phyloP scores from a whole-genome alignment of 2,797 vertebrate genomes.

The Enteromius argenteus region DNA sequence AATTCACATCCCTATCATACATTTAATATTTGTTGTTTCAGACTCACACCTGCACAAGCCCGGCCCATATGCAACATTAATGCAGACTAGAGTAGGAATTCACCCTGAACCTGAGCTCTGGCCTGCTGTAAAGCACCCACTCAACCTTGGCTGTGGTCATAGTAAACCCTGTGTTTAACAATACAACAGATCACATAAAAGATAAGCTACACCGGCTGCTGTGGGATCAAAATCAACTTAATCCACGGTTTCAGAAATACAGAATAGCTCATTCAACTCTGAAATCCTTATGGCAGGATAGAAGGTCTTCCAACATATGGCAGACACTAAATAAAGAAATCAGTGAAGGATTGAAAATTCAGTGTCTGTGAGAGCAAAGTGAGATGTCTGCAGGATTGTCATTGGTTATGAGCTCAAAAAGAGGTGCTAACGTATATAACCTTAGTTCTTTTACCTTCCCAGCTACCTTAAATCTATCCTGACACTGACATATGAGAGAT shows the following conservation, averaged over 20 bases:
- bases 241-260: neutral
- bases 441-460: neutral
- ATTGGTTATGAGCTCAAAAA: slow-evolving; percentile 9
- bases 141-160: slow-evolving; percentile 42
- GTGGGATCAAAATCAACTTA: slow-evolving; percentile 4
- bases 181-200: slow-evolving; percentile 21
- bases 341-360: neutral
- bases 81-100: slow-evolving; percentile 46
- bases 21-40: slow-evolving; percentile 30
- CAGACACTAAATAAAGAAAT: neutral
- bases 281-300: neutral
- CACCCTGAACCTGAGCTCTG: slow-evolving; percentile 52
- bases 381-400: neutral
- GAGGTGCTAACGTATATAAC: neutral
- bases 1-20: neutral
- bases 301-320: neutral
- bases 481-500: neutral
- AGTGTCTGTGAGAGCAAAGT: slow-evolving; percentile 3
- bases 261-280: neutral
- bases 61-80: slow-evolving; percentile 55
- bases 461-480: neutral
- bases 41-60: slow-evolving; percentile 1
- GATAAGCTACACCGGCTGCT: slow-evolving; percentile 23
- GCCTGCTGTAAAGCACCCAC: slow-evolving; percentile 38
- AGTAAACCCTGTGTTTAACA: slow-evolving; percentile 39